Evolutionary conservation across 2,113 vertebrate genomes (phyloP).

Genomic region (Equus przewalskii): DNA sequence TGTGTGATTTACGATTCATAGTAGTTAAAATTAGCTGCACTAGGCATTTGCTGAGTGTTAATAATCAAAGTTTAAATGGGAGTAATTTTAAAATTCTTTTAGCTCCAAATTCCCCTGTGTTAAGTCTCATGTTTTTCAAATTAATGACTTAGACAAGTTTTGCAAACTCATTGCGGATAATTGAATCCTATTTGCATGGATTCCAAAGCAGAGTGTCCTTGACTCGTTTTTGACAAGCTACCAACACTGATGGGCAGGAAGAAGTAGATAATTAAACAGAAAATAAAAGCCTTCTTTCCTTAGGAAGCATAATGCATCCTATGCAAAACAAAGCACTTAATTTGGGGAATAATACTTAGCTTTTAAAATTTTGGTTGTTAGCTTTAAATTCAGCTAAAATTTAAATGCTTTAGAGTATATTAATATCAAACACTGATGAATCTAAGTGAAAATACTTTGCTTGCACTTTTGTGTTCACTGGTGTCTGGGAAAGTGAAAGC

Average conservation of each 20-base stretch:
- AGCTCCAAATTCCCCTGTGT: neutral
- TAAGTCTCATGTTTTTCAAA: slow-evolving; percentile 60
- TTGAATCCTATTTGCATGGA: slow-evolving; percentile 28
- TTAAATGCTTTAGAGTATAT: neutral
- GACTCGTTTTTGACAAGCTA: neutral
- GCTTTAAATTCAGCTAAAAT: slow-evolving; percentile 33
- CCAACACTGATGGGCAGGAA: slow-evolving; percentile 34
- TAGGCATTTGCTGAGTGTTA: neutral
- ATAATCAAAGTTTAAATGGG: slow-evolving; percentile 39
- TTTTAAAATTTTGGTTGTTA: neutral
- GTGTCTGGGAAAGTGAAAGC: neutral
- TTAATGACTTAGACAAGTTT: slow-evolving; percentile 48
- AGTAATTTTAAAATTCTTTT: slow-evolving; percentile 43
- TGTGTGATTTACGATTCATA: neutral
- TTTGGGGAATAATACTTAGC: neutral
- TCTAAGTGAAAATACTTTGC: neutral
- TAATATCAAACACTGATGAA: neutral
- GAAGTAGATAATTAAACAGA: slow-evolving; percentile 39
- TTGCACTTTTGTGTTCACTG: neutral
- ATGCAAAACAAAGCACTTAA: neutral
- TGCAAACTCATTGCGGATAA: neutral
- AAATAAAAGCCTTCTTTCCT: neutral
- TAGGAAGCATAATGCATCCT: neutral
- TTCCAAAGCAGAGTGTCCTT: slow-evolving; percentile 41
- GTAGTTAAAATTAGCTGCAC: neutral